These are phyloP conservation scores for Microctonus aethiopoides DNA, from an alignment of 2,888 invertebrate genomes.

Conservation along the genomic window DNA sequence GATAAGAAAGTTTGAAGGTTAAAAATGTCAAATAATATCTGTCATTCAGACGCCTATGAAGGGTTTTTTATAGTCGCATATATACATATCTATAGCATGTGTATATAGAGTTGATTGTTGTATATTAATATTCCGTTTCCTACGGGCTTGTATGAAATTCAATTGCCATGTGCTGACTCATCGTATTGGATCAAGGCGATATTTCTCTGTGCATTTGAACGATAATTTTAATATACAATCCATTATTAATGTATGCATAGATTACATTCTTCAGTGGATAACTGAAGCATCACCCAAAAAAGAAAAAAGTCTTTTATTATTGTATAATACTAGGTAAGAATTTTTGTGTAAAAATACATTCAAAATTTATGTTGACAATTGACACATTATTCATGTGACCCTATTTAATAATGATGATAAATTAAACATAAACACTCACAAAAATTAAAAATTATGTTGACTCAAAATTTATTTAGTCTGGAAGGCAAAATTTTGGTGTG, in stretches of 20 bases:
- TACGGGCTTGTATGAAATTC: conserved; percentile 31
- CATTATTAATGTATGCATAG: neutral
- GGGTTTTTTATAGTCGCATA: neutral
- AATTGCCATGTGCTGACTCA: conserved; percentile 20
- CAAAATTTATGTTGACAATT: too few relatives aligned
- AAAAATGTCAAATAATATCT: neutral
- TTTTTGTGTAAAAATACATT: too few relatives aligned
- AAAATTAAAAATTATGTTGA: too few relatives aligned
- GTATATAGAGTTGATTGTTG: neutral
- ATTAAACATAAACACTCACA: too few relatives aligned
- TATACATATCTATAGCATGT: neutral
- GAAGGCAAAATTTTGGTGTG: too few relatives aligned
- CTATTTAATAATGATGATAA: too few relatives aligned
- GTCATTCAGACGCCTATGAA: neutral
- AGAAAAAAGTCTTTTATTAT: neutral
- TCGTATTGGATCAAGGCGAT: neutral
- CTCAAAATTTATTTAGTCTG: too few relatives aligned
- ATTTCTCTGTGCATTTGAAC: neutral
- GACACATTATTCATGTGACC: too few relatives aligned
- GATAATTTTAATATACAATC: neutral
- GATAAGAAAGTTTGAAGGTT: conserved; percentile 4
- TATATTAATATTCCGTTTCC: neutral
- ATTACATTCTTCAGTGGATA: neutral
- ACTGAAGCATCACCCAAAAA: neutral
- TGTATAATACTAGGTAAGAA: too few relatives aligned